Evolutionary conservation across 2,113 vertebrate genomes (phyloP).

Genomic region (Dunckerocampus dactyliophorus): DNA sequence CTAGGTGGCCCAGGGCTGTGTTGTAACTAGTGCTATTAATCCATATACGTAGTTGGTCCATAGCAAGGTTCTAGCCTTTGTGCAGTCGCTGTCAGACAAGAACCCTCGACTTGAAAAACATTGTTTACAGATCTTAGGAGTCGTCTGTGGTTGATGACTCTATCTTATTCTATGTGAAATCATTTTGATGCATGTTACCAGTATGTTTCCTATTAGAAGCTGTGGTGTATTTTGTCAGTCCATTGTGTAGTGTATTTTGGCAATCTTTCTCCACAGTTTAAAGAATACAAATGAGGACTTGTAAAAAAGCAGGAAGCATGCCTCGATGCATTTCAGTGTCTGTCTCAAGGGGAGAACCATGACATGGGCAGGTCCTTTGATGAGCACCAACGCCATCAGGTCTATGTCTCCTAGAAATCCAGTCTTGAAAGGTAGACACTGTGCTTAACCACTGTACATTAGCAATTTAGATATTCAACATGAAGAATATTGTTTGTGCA

Average conservation of each 20-base stretch:
- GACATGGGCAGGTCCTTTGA: conserved; percentile 62
- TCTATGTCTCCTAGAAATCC: conserved; percentile 62
- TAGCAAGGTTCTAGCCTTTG: conserved; percentile 56
- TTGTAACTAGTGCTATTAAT: conserved; percentile 79
- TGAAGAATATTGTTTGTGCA: conserved; percentile 62
- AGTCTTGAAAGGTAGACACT: conserved; percentile 63
- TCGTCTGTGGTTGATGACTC: neutral
- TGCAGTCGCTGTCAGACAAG: conserved; percentile 48
- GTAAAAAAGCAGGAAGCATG: conserved; percentile 43
- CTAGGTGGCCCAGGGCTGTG: conserved; percentile 65
- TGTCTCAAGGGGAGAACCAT: conserved; percentile 42
- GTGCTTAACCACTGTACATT: conserved; percentile 64
- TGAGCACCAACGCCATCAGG: conserved; percentile 65
- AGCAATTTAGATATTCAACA: conserved; percentile 73
- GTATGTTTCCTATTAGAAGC: neutral
- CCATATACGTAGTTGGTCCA: conserved; percentile 74
- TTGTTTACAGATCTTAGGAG: conserved; percentile 27
- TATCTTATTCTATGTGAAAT: neutral
- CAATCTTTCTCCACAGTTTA: conserved; percentile 4
- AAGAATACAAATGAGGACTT: conserved; percentile 23
- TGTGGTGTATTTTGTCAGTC: neutral
- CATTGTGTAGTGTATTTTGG: neutral
- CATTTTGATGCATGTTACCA: neutral
- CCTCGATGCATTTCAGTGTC: conserved; percentile 50
- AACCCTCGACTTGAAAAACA: conserved; percentile 44